These are phyloP conservation scores for Bagarius yarrelli DNA, from an alignment of 2,113 vertebrate genomes.

Conservation along the genomic window DNA sequence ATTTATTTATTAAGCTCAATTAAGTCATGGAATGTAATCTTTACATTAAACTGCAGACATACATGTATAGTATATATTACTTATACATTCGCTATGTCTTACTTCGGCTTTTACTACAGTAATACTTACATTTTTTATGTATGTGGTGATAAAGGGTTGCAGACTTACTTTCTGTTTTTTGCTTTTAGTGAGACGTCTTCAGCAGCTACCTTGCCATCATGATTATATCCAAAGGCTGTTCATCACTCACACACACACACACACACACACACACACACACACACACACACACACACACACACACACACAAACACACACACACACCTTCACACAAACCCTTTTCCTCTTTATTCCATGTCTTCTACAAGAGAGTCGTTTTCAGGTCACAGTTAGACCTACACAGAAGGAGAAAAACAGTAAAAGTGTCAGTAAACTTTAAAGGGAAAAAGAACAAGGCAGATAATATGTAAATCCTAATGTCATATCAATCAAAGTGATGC, in stretches of 20 bases:
- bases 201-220: constrained; percentile 66
- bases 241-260: constrained; percentile 23
- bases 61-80: not conserved
- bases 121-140: not conserved
- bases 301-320: constrained; percentile 24
- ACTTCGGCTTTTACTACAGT: not conserved
- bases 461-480: not conserved
- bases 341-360: constrained; percentile 45
- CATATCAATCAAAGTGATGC: constrained; percentile 19
- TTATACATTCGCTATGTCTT: not conserved
- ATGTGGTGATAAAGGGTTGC: not conserved
- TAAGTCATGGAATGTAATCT: not conserved
- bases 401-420: constrained; percentile 4
- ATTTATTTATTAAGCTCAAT: too few species aligned
- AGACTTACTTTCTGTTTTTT: constrained; percentile 63
- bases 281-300: constrained; percentile 12
- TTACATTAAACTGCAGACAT: not conserved
- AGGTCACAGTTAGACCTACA: constrained; percentile 35
- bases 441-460: not conserved
- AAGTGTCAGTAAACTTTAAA: not conserved
- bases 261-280: constrained; percentile 22
- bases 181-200: constrained; percentile 58
- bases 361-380: constrained; percentile 23
- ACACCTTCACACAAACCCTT: not conserved
- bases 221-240: constrained; percentile 56